phyloP scores from a whole-genome alignment of 2,797 vertebrate species.

The Artibeus lituratus region DNA sequence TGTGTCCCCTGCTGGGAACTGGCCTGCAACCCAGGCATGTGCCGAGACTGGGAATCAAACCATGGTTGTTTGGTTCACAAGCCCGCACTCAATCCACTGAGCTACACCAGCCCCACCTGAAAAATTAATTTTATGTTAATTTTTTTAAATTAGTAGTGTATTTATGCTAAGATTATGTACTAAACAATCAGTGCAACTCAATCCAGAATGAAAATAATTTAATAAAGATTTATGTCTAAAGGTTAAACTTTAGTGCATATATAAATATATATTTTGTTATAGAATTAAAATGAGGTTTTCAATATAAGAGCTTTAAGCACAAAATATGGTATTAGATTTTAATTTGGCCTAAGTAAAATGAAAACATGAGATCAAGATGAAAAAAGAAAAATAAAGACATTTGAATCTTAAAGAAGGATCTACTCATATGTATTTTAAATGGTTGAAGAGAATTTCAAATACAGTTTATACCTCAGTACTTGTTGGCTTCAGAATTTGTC shows the following conservation, averaged over 20 bases:
- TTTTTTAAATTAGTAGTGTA: neutral
- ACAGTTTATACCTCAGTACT: neutral
- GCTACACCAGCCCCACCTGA: too few species aligned
- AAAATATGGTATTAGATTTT: neutral
- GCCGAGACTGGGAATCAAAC: too few species aligned
- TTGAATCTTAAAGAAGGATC: neutral
- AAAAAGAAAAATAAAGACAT: neutral
- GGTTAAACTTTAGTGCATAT: neutral
- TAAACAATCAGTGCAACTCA: neutral
- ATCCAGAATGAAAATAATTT: neutral
- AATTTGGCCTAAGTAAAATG: neutral
- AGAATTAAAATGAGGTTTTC: neutral
- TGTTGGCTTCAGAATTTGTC: neutral
- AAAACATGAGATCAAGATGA: neutral
- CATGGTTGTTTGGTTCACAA: too few species aligned
- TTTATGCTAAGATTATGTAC: neutral
- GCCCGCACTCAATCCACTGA: too few species aligned
- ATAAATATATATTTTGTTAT: neutral
- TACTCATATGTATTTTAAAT: neutral
- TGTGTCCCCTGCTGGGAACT: too few species aligned
- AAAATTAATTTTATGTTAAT: neutral
- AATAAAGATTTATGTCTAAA: neutral
- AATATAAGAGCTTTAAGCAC: neutral
- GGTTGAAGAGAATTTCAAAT: neutral
- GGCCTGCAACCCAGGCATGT: too few species aligned